Evolutionary conservation across 2,113 vertebrate genomes (phyloP), one percentile per base, ranked within the genome.

Genomic region (Serinus canaria): DNA sequence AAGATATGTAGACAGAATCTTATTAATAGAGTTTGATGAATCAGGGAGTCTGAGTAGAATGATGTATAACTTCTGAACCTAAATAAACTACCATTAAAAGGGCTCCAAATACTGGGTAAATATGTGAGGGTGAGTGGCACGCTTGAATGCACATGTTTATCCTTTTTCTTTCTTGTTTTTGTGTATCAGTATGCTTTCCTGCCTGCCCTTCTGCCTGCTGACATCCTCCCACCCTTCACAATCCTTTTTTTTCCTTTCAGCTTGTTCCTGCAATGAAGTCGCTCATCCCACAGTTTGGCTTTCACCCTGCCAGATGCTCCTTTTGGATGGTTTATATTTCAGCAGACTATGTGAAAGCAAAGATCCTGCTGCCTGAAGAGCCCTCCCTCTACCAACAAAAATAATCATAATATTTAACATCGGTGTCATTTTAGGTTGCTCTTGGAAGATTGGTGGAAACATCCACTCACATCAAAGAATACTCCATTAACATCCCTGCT

Each of bases 271-370:
- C 60, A 92, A 31, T 3, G 1, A 74, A 89, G 83, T 75, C 52
- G 49, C 49, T 82, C 55, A 43, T 68, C 41, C 73, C 53, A 49
- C 62, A n/a, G 60, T 37, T 62, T 58, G 59, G 59, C 44, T 91
- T 89, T 76, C 74, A 66, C 70, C 70, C 66, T 64, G n/a, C 31
- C 89, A 94, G 74, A 46, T 95, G 77, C 86, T 92, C 69, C 91
- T 83, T 93, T 89, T 73, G 53, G 13, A 44, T 33, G 56, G 37
- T 53, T 44, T 62, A 3, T 15, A 27, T 30, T 92, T 58, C 63
- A 83, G 73, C 41, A 86, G 63, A 15, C 47, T 70, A 2, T 21
- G 31, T 13, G 52, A 83, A 50, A 63, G 58, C 64, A 86, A 17
- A 24, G 58, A 59, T 68, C 44, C 47, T n/a, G 6, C 60, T 64